Evolutionary conservation across 2,113 vertebrate genomes (phyloP).

Genomic region (Danio rerio): DNA sequence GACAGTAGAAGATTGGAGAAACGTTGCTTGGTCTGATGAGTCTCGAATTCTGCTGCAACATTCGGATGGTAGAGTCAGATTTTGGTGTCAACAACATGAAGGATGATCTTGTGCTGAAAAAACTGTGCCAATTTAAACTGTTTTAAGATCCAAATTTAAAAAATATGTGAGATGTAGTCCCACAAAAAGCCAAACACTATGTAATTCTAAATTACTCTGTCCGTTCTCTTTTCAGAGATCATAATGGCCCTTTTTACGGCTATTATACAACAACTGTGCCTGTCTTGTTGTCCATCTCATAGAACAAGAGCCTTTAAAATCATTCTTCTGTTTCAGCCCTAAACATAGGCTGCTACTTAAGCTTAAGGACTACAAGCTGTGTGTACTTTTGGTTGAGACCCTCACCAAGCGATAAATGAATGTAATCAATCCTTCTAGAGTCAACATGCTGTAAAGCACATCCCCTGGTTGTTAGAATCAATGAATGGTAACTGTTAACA

Average conservation of each 20-base stretch:
- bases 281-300: neutral
- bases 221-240: neutral
- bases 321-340: neutral
- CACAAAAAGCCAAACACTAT: neutral
- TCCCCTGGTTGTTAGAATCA: neutral
- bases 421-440: neutral
- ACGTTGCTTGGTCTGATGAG: no score
- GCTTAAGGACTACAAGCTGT: constrained; percentile 1
- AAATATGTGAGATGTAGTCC: neutral
- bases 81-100: no score
- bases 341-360: neutral
- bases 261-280: neutral
- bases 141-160: neutral
- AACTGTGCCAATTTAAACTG: neutral
- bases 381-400: neutral
- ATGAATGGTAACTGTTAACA: neutral
- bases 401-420: neutral
- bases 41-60: no score
- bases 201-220: neutral
- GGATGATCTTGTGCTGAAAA: neutral
- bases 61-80: no score
- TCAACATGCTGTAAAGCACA: neutral
- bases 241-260: neutral
- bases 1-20: no score
- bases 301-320: neutral